Percentiles rank a stretch among this genome's conserved stretches.
phyloP scores from a whole-genome alignment of 92 coral and sea anemone species.

The Pocillopora grandis region DNA sequence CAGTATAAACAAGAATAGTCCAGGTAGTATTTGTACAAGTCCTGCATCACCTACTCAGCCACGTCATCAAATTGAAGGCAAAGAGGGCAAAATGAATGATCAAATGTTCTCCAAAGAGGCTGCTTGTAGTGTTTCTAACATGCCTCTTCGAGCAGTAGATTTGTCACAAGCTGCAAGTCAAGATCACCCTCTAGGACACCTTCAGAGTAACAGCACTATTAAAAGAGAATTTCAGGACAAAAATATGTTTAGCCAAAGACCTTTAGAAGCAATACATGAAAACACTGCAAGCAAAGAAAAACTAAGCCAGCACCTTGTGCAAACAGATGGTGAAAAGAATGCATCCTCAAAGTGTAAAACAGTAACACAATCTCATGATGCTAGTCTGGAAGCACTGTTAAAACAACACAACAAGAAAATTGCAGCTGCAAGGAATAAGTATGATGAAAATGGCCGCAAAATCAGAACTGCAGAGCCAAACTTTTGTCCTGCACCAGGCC shows the following conservation, averaged over 20 bases:
- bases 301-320: background rate
- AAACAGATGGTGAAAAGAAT: background rate
- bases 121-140: background rate
- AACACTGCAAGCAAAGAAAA: background rate
- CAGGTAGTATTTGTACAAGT: background rate
- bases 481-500: slow-evolving; percentile 82
- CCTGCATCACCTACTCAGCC: background rate
- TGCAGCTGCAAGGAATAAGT: slow-evolving; percentile 57
- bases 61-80: background rate
- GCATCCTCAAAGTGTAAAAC: slow-evolving; percentile 1
- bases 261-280: slow-evolving; percentile 18
- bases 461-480: slow-evolving; percentile 68
- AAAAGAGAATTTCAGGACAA: slow-evolving; percentile 6
- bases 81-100: background rate
- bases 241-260: background rate
- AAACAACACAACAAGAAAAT: slow-evolving; percentile 69
- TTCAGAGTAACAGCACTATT: background rate
- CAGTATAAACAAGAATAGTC: background rate
- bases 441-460: slow-evolving; percentile 79
- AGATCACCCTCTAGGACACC: background rate
- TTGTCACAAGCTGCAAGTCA: background rate
- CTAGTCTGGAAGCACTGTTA: slow-evolving; percentile 67
- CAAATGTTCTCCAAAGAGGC: background rate
- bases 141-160: slow-evolving; percentile 12
- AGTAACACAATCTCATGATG: background rate